Evolutionary conservation across 2,797 vertebrate species (phyloP).

Genomic region (Phalanger gymnotis): DNA sequence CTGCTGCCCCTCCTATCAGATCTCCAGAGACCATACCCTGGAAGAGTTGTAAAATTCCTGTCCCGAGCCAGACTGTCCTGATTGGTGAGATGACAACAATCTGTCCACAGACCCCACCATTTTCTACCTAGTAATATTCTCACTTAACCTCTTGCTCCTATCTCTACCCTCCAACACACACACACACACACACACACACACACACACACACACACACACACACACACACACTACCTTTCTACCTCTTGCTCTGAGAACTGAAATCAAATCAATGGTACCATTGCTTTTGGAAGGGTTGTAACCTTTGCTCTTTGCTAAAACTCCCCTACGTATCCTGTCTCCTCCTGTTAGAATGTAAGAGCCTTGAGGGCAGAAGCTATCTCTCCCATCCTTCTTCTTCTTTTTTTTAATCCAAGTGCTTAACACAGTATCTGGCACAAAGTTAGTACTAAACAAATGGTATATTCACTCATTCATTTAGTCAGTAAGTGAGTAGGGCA

Average conservation of each 20-base stretch:
- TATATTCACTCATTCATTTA: not conserved
- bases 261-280: not conserved
- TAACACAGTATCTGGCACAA: not conserved
- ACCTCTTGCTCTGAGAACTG: not conserved
- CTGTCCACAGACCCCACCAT: not conserved
- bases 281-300: not conserved
- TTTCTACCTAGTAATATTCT: not conserved
- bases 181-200: too few relatives aligned
- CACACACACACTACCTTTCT: not conserved
- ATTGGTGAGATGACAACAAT: not conserved
- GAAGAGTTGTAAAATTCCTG: not conserved
- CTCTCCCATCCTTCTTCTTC: not conserved
- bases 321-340: not conserved
- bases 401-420: not conserved
- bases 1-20: not conserved
- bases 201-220: too few relatives aligned
- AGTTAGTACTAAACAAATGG: not conserved
- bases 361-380: not conserved
- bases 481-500: too few relatives aligned
- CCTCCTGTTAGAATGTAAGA: not conserved
- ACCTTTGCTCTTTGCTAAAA: not conserved
- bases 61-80: not conserved
- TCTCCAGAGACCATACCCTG: not conserved
- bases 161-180: not conserved
- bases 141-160: not conserved